Conservation (phyloP, 2,888 invertebrate genomes). For the Branchellion lobata region DNA sequence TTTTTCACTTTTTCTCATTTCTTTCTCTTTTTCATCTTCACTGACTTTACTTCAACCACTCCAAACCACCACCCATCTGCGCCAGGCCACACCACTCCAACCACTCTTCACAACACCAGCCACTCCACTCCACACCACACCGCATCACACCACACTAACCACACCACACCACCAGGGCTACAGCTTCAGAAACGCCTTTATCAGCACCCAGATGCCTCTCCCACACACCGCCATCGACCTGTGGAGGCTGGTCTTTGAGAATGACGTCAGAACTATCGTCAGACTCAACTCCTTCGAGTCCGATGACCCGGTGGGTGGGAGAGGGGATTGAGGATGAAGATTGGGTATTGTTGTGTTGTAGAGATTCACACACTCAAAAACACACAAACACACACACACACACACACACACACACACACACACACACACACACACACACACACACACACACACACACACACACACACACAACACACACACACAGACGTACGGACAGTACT, state of each 20-base stretch:
- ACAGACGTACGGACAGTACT: constrained; percentile 52
- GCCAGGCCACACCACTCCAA: no score
- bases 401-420: no score
- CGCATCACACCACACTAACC: not conserved
- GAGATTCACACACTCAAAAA: no score
- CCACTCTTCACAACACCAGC: no score
- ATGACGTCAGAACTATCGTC: constrained; percentile 58
- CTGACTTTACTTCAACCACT: no score
- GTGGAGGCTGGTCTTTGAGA: constrained; percentile 61
- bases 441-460: no score
- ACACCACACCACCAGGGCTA: constrained; percentile 49
- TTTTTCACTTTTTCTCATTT: no score
- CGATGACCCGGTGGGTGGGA: not conserved
- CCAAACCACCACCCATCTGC: no score
- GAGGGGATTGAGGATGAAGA: no score
- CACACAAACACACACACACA: no score
- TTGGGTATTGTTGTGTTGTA: not conserved
- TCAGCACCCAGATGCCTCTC: constrained; percentile 63
- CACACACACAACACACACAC: not conserved
- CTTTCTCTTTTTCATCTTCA: no score
- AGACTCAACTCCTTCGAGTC: constrained; percentile 57
- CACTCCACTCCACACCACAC: not conserved
- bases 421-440: no score
- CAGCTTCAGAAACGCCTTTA: constrained; percentile 56
- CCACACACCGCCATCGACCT: constrained; percentile 62